Base-by-base conservation (phyloP, 1,140 invertebrate genomes). In the Micrasema minimum region DNA sequence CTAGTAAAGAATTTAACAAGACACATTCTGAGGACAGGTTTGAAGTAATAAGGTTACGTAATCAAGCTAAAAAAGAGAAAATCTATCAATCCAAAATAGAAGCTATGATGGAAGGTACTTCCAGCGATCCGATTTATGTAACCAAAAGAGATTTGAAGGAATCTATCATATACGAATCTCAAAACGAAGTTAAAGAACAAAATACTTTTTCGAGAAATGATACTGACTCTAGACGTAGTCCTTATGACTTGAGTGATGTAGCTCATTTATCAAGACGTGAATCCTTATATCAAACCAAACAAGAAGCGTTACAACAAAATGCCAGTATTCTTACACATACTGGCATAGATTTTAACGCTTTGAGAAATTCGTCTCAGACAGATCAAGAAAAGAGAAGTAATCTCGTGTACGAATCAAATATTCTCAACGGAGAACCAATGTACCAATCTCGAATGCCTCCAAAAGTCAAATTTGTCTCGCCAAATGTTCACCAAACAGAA, bases 71-170 rank as follows among this genome's bases (percentile, higher is more conserved):
- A 66, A 84, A 85, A 72, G 84, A 85, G 62, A 80, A 82, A 77
- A 84, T 84, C 50, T 85, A 84, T 77, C 84, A 84, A 72, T 80
- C 81, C 12, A 79, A 81, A 75, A 80, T 81, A 67, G 84, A 85
- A 75, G 26, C 38, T n/a, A 78, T 78, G 9, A 83, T 81, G 75
- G 83, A 85, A 76, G 78, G 80, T 62, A 82, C 81, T 75, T 80
- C 80, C 31, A 79, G 79, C 67, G 84, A 85, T 67, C 84, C 84
- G 7, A 75, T 84, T 4, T 85, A 85, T 69, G 82, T 84, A 6
- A 84, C 83, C 0, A 85, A 84, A 77, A 77, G 83, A 78, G 82
- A 83, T 71, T 71, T 85, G 45, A 85, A 84, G 78, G 83, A 84
- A 2, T 81, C 81, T 72, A 77, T 83, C 16, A 85, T 85, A 73